A percentile compares a stretch with the other conserved stretches of the same genome.
Evolutionary conservation across 92 coral and sea anemone species (phyloP).

Genomic region (Epizoanthus ramosus): DNA sequence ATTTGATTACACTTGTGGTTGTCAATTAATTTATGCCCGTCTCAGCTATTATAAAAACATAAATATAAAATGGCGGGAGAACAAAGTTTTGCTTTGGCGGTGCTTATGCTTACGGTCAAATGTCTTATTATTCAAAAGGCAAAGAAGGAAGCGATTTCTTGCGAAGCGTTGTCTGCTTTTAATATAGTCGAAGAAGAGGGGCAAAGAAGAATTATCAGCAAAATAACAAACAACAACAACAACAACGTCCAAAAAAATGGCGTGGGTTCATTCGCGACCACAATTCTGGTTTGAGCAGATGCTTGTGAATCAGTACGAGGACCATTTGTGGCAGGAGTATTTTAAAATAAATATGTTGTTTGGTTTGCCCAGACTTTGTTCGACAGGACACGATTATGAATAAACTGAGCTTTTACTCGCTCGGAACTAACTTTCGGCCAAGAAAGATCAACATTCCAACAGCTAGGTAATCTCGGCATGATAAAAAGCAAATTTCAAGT

Average conservation of each 20-base stretch:
- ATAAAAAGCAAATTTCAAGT: constrained; percentile 24
- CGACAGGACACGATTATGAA: too few relatives aligned
- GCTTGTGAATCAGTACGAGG: too few relatives aligned
- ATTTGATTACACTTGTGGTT: constrained; percentile 32
- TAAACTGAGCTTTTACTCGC: too few relatives aligned
- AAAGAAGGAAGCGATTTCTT: constrained; percentile 26
- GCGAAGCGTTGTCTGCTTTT: neutral
- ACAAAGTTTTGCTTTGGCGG: constrained; percentile 29
- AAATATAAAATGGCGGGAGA: constrained; percentile 39
- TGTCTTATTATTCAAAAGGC: constrained; percentile 29
- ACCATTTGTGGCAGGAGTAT: too few relatives aligned
- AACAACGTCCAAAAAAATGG: constrained; percentile 12
- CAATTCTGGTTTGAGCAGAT: too few relatives aligned
- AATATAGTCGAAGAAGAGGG: constrained; percentile 24
- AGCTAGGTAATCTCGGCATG: constrained; percentile 36
- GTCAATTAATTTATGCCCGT: constrained; percentile 33
- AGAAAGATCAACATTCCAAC: too few relatives aligned
- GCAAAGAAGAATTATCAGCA: constrained; percentile 26
- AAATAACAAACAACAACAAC: constrained; percentile 15
- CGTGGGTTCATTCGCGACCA: too few relatives aligned
- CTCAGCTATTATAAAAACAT: constrained; percentile 20
- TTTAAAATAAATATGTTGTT: too few relatives aligned
- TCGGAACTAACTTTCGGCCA: too few relatives aligned
- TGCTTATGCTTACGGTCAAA: constrained; percentile 4
- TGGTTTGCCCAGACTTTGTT: too few relatives aligned